Evolutionary conservation across 2,113 vertebrate genomes (phyloP).

Genomic region (Equus quagga): DNA sequence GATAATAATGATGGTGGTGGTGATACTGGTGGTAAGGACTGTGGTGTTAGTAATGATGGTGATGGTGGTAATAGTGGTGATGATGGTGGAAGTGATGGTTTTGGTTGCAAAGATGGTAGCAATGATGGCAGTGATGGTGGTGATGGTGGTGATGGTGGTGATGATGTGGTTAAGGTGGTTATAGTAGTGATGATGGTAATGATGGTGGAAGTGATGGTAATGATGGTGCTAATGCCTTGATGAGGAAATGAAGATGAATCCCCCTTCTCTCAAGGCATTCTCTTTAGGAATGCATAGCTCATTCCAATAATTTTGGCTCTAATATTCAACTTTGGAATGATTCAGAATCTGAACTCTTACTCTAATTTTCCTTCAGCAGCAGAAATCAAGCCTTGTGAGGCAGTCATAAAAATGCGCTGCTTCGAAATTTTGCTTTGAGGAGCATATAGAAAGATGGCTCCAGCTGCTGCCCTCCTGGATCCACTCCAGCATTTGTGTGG

Average conservation of each 20-base stretch:
- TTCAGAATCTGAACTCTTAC: background rate
- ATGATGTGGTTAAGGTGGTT: background rate
- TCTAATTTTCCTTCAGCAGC: background rate
- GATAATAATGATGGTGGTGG: fast-evolving
- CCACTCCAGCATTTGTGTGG: background rate
- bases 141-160: background rate
- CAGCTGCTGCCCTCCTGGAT: background rate
- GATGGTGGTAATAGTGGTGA: background rate
- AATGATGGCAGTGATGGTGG: background rate
- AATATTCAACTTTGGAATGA: background rate
- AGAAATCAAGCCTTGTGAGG: background rate
- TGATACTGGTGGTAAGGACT: too few relatives aligned
- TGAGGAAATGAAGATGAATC: background rate
- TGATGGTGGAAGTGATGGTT: background rate
- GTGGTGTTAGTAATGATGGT: too few relatives aligned
- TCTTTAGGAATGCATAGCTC: background rate
- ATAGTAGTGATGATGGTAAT: background rate
- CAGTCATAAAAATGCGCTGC: background rate
- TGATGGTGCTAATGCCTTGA: background rate
- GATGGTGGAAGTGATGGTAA: background rate
- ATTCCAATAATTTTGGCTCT: background rate
- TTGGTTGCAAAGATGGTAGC: background rate
- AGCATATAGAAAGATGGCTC: background rate
- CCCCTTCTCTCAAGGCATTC: background rate
- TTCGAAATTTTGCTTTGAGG: background rate